Evolutionary conservation across 2,888 invertebrate species (phyloP), one percentile per base, ranked within the genome.

Genomic region (Machimus atricapillus): DNA sequence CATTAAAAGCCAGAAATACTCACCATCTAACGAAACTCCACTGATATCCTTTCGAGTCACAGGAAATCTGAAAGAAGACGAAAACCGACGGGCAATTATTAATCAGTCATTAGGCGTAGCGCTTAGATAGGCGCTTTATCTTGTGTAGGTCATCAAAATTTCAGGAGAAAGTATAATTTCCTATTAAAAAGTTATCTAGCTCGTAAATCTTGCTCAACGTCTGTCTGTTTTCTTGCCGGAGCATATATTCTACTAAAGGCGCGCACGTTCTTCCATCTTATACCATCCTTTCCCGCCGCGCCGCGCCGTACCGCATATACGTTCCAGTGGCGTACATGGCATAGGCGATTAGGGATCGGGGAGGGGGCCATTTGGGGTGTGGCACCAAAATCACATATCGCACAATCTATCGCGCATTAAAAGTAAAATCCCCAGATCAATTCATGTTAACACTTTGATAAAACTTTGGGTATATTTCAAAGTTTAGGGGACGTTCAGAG

Each of bases 381-480:
- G 82, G 19, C n/a, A 19, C 12, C 6, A 19, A 43, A 58, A 37
- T 46, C 86, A 34, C 23, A 43, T 74, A 73, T 85, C 73, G 78
- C 16, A 56, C 87, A 83, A 86, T 87, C 87, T 85, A 83, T 87
- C 86, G 81, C 34, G 86, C 87, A 87, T 86, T 87, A 87, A 79
- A 85, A 87, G 82, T 83, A 85, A 85, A 87, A 86, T 78, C 86
- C 82, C 34, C 52, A 87, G 86, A 87, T 87, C 87, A 87, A 87
- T 86, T 85, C 87, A 43, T 83, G 78, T 86, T 87, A 87, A 85
- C 87, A 87, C 87, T 87, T 76, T 85, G 86, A 86, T 86, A 86
- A 86, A 86, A 86, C 76, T 86, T 86, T 52, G 77, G 86, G 31
- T 86, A 86, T 86, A 86, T 86, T 86, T 86, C 86, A 86, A 86